Conservation (phyloP, 1,140 invertebrate species). For the Chelonus insularis region DNA sequence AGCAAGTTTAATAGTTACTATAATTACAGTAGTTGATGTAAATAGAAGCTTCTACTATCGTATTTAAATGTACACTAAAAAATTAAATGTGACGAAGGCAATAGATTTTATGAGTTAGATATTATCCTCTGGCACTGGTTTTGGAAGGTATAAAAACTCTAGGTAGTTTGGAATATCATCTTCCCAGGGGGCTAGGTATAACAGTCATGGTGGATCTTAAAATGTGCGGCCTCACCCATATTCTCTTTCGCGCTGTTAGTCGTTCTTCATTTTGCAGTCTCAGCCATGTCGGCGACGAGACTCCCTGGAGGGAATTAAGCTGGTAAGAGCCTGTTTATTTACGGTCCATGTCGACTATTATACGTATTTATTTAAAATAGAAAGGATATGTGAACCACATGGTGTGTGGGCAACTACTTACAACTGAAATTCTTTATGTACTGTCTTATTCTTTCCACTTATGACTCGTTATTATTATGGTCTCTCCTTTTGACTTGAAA, state of each 20-base stretch:
- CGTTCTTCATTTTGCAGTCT: constrained; percentile 7
- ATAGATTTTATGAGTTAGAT: background rate
- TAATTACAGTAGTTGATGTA: too few species aligned
- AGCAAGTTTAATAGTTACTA: too few species aligned
- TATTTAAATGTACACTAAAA: too few species aligned
- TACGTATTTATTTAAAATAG: constrained; percentile 4
- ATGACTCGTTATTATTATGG: too few species aligned
- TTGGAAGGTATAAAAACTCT: background rate
- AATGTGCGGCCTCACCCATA: background rate
- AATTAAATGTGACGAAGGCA: too few species aligned
- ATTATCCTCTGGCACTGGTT: background rate
- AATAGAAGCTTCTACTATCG: too few species aligned
- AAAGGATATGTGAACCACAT: too few species aligned
- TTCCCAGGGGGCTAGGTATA: background rate
- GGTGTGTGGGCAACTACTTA: too few species aligned
- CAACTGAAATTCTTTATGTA: too few species aligned
- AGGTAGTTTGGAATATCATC: background rate
- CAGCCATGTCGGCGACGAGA: constrained; percentile 9
- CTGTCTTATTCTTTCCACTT: too few species aligned
- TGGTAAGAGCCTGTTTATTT: constrained; percentile 25
- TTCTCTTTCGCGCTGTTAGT: background rate
- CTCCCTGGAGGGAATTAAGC: constrained; percentile 24
- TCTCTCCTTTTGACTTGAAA: too few species aligned
- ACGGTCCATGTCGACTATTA: constrained; percentile 19
- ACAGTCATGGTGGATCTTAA: background rate